Conservation (phyloP, 2,797 vertebrate species). For the Pelochelys cantorii region DNA sequence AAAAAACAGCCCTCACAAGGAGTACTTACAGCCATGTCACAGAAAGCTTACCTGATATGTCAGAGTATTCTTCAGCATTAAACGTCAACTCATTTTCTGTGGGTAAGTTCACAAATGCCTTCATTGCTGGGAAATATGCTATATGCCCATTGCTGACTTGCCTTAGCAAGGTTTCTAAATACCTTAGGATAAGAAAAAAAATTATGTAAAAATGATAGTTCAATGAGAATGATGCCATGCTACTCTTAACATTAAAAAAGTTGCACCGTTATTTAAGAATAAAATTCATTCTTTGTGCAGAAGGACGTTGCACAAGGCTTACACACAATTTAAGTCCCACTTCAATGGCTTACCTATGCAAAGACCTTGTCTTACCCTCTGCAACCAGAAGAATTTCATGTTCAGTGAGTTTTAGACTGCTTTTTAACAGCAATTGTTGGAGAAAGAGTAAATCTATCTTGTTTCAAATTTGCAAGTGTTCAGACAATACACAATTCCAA, state of each 20-base stretch:
- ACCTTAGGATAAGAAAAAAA: conserved; percentile 83
- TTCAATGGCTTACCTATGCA: background rate
- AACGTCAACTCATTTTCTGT: conserved; percentile 98
- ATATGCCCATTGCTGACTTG: conserved; percentile 99
- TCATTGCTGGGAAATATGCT: conserved; percentile 99
- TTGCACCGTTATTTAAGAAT: background rate
- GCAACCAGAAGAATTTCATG: background rate
- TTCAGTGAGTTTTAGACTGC: background rate
- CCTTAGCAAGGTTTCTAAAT: conserved; percentile 96
- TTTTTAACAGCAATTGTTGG: background rate
- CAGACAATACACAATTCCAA: background rate
- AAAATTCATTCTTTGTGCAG: background rate
- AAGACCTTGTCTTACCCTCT: background rate
- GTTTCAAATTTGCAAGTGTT: background rate
- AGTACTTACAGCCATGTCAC: background rate
- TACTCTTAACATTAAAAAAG: no score
- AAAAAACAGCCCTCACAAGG: background rate
- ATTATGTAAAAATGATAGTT: background rate
- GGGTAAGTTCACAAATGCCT: conserved; percentile 98
- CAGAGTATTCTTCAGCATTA: conserved; percentile 98
- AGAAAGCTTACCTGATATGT: conserved; percentile 92
- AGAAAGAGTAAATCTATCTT: background rate
- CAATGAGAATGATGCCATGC: background rate
- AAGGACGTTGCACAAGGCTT: background rate
- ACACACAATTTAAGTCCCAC: background rate